Evolutionary conservation across 2,888 invertebrate genomes (phyloP).

Genomic region (Tipula helvola): DNA sequence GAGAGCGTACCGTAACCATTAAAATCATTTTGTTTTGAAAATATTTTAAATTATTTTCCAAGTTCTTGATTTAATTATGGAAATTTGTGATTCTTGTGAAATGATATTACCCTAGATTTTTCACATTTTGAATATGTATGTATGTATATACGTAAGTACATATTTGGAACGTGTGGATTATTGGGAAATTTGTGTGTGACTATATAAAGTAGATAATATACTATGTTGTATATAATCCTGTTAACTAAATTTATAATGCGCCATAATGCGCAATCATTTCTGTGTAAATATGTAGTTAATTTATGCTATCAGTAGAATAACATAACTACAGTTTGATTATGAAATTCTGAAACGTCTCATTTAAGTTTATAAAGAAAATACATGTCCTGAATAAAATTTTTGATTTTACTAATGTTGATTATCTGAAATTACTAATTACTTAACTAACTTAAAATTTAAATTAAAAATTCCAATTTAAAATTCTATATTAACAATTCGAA

Average conservation of each 20-base stretch:
- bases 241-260: neutral
- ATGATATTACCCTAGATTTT: neutral
- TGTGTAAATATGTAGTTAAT: neutral
- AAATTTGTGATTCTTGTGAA: neutral
- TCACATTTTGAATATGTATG: neutral
- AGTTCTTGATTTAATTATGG: neutral
- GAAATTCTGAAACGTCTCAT: too few relatives aligned
- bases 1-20: neutral
- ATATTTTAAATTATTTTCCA: neutral
- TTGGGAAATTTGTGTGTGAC: neutral
- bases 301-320: neutral
- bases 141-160: neutral
- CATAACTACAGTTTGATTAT: too few relatives aligned
- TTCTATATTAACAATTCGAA: too few relatives aligned
- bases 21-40: neutral
- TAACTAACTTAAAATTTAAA: too few relatives aligned
- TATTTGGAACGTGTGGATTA: neutral
- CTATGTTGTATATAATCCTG: neutral
- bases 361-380: too few relatives aligned
- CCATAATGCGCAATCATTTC: neutral
- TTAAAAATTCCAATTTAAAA: too few relatives aligned
- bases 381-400: too few relatives aligned
- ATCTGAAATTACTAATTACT: too few relatives aligned
- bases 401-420: too few relatives aligned
- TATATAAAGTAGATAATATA: neutral